Evolutionary conservation across 2,113 vertebrate genomes (phyloP).

Genomic region (Platycercus adscitus): DNA sequence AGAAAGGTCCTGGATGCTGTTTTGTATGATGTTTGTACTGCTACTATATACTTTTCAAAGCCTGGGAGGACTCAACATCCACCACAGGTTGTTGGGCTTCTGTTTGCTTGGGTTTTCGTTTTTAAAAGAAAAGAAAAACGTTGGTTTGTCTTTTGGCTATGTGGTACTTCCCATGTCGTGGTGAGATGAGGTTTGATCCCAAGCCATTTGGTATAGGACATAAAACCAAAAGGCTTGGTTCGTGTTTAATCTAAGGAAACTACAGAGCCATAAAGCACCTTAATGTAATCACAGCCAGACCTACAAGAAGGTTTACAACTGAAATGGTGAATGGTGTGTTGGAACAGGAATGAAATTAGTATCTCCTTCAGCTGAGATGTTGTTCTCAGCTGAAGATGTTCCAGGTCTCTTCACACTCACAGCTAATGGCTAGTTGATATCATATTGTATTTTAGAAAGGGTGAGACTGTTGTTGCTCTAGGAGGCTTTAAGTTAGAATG

Average conservation of each 20-base stretch:
- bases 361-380: not conserved
- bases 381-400: not conserved
- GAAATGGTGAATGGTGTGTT: not conserved
- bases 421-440: not conserved
- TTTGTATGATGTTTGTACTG: not conserved
- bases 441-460: not conserved
- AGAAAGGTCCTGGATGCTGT: not conserved
- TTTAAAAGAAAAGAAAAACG: not conserved
- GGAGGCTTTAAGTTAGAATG: not conserved
- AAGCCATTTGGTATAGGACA: not conserved
- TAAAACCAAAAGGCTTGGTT: not conserved
- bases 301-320: not conserved
- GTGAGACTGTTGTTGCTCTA: not conserved
- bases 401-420: not conserved
- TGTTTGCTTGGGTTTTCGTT: not conserved
- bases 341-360: not conserved
- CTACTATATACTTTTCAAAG: not conserved
- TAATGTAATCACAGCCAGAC: not conserved
- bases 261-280: not conserved
- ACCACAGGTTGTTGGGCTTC: not conserved
- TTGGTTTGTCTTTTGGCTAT: not conserved
- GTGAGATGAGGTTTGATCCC: not conserved
- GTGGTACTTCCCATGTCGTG: not conserved
- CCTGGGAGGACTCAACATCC: not conserved
- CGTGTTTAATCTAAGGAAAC: not conserved